A percentile compares a stretch with the other conserved stretches of the same genome.
phyloP scores from a whole-genome alignment of 1,140 invertebrate species.

The Bombus soroeensis region DNA sequence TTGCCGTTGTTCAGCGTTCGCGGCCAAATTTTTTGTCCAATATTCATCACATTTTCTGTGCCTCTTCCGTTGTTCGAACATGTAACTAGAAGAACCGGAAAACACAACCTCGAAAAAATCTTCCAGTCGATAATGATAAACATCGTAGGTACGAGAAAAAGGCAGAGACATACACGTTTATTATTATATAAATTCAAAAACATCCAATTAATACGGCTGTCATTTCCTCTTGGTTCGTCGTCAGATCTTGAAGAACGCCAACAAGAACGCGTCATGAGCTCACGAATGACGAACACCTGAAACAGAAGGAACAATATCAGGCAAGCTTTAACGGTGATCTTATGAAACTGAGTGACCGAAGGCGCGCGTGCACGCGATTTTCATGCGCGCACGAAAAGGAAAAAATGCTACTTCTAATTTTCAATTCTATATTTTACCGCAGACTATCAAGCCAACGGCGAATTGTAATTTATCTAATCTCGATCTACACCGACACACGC shows the following conservation, averaged over 20 bases:
- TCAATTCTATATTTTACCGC: constrained; percentile 43
- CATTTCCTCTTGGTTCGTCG: not conserved
- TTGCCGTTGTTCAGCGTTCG: constrained; percentile 58
- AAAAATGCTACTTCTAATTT: constrained; percentile 27
- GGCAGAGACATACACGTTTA: not conserved
- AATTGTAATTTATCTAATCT: constrained; percentile 47
- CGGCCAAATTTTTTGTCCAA: constrained; percentile 45
- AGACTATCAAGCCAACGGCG: not conserved
- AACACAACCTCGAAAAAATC: not conserved
- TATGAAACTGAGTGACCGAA: not conserved
- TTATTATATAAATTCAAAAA: not conserved
- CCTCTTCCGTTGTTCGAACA: not conserved
- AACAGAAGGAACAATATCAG: constrained; percentile 19
- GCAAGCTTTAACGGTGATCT: not conserved
- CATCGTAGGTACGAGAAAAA: not conserved
- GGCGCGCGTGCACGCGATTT: constrained; percentile 22
- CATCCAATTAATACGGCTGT: not conserved
- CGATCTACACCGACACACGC: constrained; percentile 28
- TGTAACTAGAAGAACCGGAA: not conserved
- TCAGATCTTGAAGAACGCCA: not conserved
- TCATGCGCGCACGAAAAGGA: not conserved
- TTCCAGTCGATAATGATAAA: not conserved
- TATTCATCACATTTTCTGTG: constrained; percentile 33
- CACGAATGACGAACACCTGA: constrained; percentile 7
- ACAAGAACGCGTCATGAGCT: not conserved